Evolutionary conservation across 2,797 vertebrate genomes (phyloP), one percentile per base, ranked within the genome.

Genomic region (Anguilla megastoma): DNA sequence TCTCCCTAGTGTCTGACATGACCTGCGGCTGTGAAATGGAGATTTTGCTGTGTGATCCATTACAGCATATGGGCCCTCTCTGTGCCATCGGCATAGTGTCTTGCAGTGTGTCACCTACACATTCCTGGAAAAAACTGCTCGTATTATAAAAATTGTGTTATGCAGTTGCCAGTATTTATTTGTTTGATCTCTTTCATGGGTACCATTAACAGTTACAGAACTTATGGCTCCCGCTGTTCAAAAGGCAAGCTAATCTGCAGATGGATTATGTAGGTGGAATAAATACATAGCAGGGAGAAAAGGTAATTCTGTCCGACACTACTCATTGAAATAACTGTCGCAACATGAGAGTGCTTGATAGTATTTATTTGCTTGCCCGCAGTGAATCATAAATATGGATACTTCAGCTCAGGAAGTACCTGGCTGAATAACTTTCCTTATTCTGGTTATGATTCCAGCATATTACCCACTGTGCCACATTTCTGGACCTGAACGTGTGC

Each of bases 181-280:
- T 56, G 33, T 84, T 5, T 84, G 50, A 54, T 84, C 52, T 56
- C 54, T 84, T n/a, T n/a, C 12, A 58, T 8, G 24, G 3, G 36
- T 8, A 54, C 24, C 24, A 16, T 7, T 48, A 48, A 30, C 16
- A 48, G 45, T 24, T 82, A 45, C 80, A 52, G 27, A 21, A 84
- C 45, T 27, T 10, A 18, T 33, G 83, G 3, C 16, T 84, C 27
- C 1, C 30, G 83, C 50, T 30, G 83, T 56, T 69, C 24, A n/a
- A 21, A 10, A 60, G 18, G 54, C 30, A 66, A 30, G 56, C 8
- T 21, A 66, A 45, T 21, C 56, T 24, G 8, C 6, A 21, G 36
- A 30, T 36, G 33, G 60, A 48, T 86, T 63, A 86, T 36, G 54
- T 71, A 50, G 85, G 63, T 74, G 66, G 63, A 45, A 86, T 71